These are phyloP conservation scores for Notoglanidium macrostoma DNA, from an alignment of 2,797 vertebrate species.

Conservation along the genomic window DNA sequence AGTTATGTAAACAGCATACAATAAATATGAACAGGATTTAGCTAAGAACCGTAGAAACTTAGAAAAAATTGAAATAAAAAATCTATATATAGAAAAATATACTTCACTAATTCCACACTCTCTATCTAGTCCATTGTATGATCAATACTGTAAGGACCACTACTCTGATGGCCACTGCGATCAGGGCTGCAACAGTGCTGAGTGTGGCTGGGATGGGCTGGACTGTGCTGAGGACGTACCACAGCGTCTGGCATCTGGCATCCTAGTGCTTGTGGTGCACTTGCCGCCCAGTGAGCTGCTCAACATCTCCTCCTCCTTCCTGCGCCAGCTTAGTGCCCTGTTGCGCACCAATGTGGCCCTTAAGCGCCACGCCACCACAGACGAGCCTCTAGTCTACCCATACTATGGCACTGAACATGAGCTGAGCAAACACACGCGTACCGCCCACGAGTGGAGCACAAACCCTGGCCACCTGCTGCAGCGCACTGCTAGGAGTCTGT, in stretches of 20 bases:
- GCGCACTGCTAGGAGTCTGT: conserved; percentile 54
- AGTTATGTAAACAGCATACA: not conserved
- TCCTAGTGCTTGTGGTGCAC: conserved; percentile 91
- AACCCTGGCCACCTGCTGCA: conserved; percentile 60
- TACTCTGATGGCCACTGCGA: conserved; percentile 93
- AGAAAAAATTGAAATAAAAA: not conserved
- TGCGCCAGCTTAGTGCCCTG: conserved; percentile 91
- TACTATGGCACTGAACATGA: conserved; percentile 92
- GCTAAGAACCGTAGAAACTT: no score
- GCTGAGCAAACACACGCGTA: conserved; percentile 89
- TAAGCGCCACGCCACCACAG: conserved; percentile 79
- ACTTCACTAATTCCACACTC: not conserved
- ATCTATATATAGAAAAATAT: not conserved
- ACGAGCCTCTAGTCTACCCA: conserved; percentile 87
- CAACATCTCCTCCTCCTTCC: conserved; percentile 89
- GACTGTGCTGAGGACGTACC: conserved; percentile 91
- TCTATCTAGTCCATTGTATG: conserved; percentile 71
- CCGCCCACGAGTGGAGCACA: conserved; percentile 74
- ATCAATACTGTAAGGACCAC: conserved; percentile 98
- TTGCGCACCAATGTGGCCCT: conserved; percentile 94
- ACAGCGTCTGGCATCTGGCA: conserved; percentile 87
- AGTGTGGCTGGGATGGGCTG: conserved; percentile 95
- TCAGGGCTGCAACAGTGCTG: conserved; percentile 96
- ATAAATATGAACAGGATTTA: not conserved
- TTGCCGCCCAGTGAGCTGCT: conserved; percentile 85